Conservation (phyloP, 2,113 vertebrate species). For the Melanostigma gelatinosum region DNA sequence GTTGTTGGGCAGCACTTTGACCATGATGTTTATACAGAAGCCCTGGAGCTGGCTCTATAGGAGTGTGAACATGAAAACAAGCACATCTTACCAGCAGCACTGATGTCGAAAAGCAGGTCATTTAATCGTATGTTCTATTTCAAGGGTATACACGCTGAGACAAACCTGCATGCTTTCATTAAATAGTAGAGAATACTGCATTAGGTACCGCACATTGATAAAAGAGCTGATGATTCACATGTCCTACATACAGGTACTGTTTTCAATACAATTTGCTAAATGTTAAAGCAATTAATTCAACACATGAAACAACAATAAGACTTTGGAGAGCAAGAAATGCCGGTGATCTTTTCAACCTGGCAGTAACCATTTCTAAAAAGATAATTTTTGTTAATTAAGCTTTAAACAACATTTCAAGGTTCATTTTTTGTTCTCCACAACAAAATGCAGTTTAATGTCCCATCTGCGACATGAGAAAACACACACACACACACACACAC, state of each 20-base stretch:
- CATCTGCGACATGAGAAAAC: background rate
- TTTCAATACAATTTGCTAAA: background rate
- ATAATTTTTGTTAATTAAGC: background rate
- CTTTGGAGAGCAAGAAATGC: background rate
- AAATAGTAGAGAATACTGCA: background rate
- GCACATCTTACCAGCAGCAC: background rate
- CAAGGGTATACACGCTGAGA: background rate
- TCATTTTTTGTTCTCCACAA: background rate
- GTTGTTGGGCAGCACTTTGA: background rate
- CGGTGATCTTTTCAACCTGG: background rate
- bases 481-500: background rate
- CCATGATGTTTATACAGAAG: background rate
- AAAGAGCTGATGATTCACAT: background rate
- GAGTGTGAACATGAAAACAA: slow-evolving; percentile 5
- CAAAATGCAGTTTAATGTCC: background rate
- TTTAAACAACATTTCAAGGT: background rate
- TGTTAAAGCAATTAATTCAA: background rate
- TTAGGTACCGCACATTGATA: background rate
- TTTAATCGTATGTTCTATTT: background rate
- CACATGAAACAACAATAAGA: background rate
- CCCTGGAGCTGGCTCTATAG: background rate
- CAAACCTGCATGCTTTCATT: slow-evolving; percentile 12
- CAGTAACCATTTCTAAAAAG: background rate
- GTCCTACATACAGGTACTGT: background rate
- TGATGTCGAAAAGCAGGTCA: slow-evolving; percentile 13